Evolutionary conservation across 2,797 vertebrate species (phyloP), one percentile per base, ranked within the genome.

Genomic region (Cirrhinus mrigala): DNA sequence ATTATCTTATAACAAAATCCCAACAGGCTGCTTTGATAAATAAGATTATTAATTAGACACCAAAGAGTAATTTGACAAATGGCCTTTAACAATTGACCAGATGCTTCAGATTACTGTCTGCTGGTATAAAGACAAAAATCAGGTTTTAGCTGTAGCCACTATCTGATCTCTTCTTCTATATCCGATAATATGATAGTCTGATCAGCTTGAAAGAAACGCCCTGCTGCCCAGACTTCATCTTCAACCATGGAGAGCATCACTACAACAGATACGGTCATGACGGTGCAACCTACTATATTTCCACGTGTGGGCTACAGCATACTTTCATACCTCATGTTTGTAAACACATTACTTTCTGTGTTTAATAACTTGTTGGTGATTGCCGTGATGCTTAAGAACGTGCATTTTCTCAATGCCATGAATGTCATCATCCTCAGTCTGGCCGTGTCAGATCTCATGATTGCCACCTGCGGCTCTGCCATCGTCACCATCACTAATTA

Each of bases 291-390:
- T 16, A 93, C 92, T 0, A 70, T 93, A 89, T 95, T 94, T 79
- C 92, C 92, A 3, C 92, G 84, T n/a, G 76, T 92, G 87, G 93
- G 92, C 87, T 95, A 92, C 91, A 94, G 92, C 8, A 90, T 95
- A 5, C 79, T 96, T 7, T 93, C 94, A 9, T 95, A 91, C 66
- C 89, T 95, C 84, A 93, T 95, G 94, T 95, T 94, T 78, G 90
- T 95, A 82, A 92, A 91, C 91, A 94, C 93, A 0, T 20, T 94
- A 40, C 64, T 95, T 29, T 92, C 93, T 0, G 91, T 95, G 6
- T 94, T 94, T 52, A 95, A 95, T 88, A 95, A 95, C 3, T n/a
- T 89, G 0, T 87, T 96, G 29, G 90, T 92, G 40, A 93, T 95
- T 48, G 71, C 86, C 0, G 89, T 93, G 69, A 86, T 87, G 78